phyloP scores from a whole-genome alignment of 2,797 vertebrate species.

The Enteromius treurensis region DNA sequence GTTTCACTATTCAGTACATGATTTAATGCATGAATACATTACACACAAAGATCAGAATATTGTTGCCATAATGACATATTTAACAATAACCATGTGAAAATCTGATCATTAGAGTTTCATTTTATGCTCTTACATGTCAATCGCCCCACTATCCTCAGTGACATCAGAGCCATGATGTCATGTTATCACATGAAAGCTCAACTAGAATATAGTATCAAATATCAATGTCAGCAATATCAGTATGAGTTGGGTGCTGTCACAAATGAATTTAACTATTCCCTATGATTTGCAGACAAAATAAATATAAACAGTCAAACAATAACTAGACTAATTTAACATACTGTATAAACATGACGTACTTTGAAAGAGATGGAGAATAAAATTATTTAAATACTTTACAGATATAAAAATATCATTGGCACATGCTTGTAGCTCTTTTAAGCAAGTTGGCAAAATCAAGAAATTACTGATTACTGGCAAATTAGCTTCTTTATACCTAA shows the following conservation, averaged over 20 bases:
- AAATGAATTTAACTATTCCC: not conserved
- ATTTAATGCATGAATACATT: not conserved
- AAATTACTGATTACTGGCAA: not conserved
- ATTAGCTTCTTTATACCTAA: not conserved
- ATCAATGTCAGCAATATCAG: not conserved
- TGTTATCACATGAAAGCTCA: not conserved
- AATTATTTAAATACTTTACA: constrained; percentile 21
- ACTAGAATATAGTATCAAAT: not conserved
- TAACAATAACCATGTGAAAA: not conserved
- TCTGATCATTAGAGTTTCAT: not conserved
- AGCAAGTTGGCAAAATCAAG: not conserved
- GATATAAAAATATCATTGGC: not conserved
- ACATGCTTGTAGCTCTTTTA: not conserved
- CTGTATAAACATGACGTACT: not conserved
- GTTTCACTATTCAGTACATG: not conserved
- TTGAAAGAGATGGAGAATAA: not conserved
- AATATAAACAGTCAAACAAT: constrained; percentile 27
- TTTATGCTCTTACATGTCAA: not conserved
- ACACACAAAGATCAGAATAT: not conserved
- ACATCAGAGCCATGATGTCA: not conserved
- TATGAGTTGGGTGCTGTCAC: not conserved
- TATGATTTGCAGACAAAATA: not conserved
- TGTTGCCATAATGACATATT: not conserved
- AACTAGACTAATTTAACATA: not conserved
- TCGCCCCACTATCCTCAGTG: not conserved